Base-by-base conservation (phyloP, 2,797 vertebrate genomes). In the Erethizon dorsatum region DNA sequence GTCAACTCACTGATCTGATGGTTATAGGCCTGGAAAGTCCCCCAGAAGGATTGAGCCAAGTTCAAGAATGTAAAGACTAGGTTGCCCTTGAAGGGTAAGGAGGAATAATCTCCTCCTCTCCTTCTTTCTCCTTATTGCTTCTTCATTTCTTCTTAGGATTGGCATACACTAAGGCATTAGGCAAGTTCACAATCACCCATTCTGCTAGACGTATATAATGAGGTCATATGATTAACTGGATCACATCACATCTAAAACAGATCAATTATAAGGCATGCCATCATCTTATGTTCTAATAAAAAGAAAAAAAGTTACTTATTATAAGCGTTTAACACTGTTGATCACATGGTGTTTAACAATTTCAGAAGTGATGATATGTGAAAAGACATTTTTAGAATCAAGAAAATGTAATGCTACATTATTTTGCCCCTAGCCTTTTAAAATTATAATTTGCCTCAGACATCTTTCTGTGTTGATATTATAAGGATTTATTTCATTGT, bases 381-480 rank as follows among this genome's bases (percentile, higher is more conserved):
- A 13, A 67, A 82, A 88, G 37, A 45, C 7, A 52, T 61, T 84
- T 96, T 80, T 78, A 69, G 91, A 61, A 90, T 82, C 28, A 84
- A 82, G 63, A 88, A 59, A 80, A 59, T 57, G 37, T 1, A 50
- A 65, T 65, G 10, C 7, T 63, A 2, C 2, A 45, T 90, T 77
- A 24, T 65, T 92, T 54, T 94, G 50, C 2, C 73, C 10, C 18
- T 80, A 91, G 8, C 26, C 15, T 52, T 75, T 47, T 82, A 79
- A 83, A 78, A 31, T 83, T 71, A 89, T 83, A n/a, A n/a, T 89
- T 91, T 80, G n/a, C 37, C 24, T 67, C 83, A 15, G 22, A 90
- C 52, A 52, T 79, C 59, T 93, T 93, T 96, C 28, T 89, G 17
- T 75, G 22, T 65, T 71, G 10, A 47, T 87, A 28, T 33, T 52